Conservation (phyloP, 2,888 invertebrate genomes). For the Bruchidius siliquastri region DNA sequence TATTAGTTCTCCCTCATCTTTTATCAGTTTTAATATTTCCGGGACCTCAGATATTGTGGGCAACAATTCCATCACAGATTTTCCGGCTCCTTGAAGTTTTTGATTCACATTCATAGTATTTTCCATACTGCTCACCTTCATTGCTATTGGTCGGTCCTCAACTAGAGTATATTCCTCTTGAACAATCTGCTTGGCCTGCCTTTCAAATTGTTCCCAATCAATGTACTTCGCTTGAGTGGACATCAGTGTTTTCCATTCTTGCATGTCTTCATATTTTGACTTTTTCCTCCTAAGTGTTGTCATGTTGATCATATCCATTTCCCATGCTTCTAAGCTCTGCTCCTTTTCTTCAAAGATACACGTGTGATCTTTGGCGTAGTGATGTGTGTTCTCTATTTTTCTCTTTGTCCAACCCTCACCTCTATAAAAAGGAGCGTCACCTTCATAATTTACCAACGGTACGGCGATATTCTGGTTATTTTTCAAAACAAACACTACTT, state of each 20-base stretch:
- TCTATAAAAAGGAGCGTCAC: conserved; percentile 50
- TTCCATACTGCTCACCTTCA: conserved; percentile 50
- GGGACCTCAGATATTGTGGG: conserved; percentile 60
- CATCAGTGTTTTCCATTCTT: conserved; percentile 41
- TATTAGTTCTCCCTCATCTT: conserved; percentile 54
- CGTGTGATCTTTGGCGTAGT: conserved; percentile 48
- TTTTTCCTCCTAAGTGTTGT: conserved; percentile 37
- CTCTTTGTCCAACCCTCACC: not conserved
- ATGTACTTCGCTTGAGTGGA: conserved; percentile 32
- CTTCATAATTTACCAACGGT: conserved; percentile 46
- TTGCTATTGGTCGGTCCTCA: conserved; percentile 49
- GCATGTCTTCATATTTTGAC: conserved; percentile 34
- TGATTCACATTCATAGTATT: conserved; percentile 58
- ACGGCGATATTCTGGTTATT: conserved; percentile 67
- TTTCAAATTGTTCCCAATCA: conserved; percentile 41
- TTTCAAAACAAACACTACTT: conserved; percentile 63
- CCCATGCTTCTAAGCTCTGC: conserved; percentile 39
- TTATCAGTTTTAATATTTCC: conserved; percentile 56
- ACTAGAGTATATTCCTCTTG: conserved; percentile 36
- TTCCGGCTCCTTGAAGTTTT: conserved; percentile 27
- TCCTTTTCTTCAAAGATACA: conserved; percentile 50
- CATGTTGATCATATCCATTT: conserved; percentile 40
- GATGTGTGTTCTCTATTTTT: conserved; percentile 44
- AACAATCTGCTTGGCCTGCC: conserved; percentile 39
- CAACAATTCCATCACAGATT: conserved; percentile 42